Evolutionary conservation across 2,113 vertebrate species (phyloP).

Genomic region (Naja naja): DNA sequence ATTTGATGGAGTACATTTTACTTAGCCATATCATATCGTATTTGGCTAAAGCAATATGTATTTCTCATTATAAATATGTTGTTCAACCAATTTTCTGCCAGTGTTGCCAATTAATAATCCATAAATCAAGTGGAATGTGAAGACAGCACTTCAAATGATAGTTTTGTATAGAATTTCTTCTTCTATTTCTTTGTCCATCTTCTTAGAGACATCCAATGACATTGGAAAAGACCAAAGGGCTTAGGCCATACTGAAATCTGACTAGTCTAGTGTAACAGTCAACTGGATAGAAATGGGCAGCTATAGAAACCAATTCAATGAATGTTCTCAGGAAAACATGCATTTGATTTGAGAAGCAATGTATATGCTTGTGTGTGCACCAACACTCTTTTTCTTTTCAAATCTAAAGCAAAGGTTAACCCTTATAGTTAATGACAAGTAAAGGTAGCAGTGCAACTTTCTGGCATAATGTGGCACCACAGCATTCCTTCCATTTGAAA

Average conservation of each 20-base stretch:
- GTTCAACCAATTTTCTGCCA: background rate
- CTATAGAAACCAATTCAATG: background rate
- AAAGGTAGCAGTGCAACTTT: background rate
- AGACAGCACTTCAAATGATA: background rate
- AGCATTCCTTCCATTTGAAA: background rate
- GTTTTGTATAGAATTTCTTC: background rate
- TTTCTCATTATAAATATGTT: background rate
- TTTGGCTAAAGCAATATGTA: background rate
- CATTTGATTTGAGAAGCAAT: background rate
- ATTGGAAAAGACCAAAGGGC: background rate
- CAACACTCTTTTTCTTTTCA: background rate
- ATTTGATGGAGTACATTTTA: background rate
- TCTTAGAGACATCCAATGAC: background rate
- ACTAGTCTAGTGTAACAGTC: background rate
- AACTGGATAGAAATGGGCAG: background rate
- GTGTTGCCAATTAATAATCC: background rate
- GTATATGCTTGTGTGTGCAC: background rate
- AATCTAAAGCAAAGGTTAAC: background rate
- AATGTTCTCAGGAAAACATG: background rate
- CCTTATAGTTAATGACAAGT: background rate
- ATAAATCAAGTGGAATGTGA: background rate
- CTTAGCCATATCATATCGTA: background rate
- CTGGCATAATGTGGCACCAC: background rate
- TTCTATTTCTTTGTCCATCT: background rate
- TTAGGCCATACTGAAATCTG: background rate